Conservation (phyloP, 2,888 invertebrate genomes). For the Agelastica alni region DNA sequence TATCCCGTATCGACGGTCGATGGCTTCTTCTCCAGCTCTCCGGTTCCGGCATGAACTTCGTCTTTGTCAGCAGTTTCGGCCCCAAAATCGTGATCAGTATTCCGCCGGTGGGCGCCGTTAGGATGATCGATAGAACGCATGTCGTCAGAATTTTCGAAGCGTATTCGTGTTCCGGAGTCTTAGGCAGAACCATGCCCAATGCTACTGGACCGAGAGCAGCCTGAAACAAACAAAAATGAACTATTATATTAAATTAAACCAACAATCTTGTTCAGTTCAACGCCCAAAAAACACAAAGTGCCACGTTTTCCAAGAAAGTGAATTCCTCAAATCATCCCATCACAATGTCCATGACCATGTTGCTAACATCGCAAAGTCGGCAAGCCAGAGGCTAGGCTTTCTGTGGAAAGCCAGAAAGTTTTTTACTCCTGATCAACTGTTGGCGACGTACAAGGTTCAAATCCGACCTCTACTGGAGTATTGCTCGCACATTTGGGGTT, state of each 20-base stretch:
- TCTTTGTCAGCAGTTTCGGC: conserved; percentile 76
- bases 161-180: conserved; percentile 60
- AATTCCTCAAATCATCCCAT: too few species aligned
- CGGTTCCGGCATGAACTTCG: conserved; percentile 64
- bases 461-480: too few species aligned
- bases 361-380: too few species aligned
- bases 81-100: conserved; percentile 81
- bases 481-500: too few species aligned
- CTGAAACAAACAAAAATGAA: conserved; percentile 49
- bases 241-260: background rate
- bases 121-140: conserved; percentile 78
- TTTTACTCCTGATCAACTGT: too few species aligned
- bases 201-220: conserved; percentile 83
- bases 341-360: too few species aligned
- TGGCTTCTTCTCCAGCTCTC: conserved; percentile 82
- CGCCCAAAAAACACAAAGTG: too few species aligned
- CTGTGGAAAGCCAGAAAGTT: too few species aligned
- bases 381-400: too few species aligned
- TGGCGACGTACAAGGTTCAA: too few species aligned
- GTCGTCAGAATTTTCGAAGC: conserved; percentile 75
- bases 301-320: too few species aligned
- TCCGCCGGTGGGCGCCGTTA: conserved; percentile 85
- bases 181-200: conserved; percentile 65
- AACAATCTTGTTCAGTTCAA: too few species aligned
- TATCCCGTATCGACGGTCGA: conserved; percentile 82